These are phyloP conservation scores for Geothlypis trichas DNA, from an alignment of 2,113 vertebrate genomes.

Conservation along the genomic window DNA sequence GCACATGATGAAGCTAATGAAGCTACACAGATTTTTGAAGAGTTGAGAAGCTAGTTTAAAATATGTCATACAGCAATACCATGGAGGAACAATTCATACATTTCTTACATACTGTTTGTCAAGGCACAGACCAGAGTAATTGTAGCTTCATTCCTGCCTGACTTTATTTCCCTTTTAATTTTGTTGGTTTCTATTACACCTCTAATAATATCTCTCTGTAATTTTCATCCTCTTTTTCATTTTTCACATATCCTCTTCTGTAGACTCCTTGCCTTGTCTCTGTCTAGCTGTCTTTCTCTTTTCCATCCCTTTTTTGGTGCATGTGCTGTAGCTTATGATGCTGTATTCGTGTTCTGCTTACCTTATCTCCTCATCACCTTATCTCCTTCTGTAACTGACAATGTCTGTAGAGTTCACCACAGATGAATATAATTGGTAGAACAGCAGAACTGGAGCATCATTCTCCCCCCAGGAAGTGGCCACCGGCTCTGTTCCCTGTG, in stretches of 20 bases:
- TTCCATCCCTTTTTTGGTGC: background rate
- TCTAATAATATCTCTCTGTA: background rate
- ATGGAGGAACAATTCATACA: background rate
- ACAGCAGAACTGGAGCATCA: background rate
- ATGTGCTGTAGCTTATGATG: background rate
- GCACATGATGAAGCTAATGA: background rate
- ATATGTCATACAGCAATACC: background rate
- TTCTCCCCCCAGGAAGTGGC: background rate
- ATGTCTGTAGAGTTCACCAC: background rate
- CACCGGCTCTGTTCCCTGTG: fast-evolving
- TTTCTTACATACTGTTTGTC: background rate
- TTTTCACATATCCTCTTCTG: background rate
- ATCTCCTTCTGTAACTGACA: background rate
- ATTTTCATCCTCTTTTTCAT: background rate
- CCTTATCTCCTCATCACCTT: background rate
- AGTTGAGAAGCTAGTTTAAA: background rate
- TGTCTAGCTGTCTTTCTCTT: background rate
- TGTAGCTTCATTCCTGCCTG: background rate
- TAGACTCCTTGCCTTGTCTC: background rate
- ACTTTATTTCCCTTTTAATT: background rate
- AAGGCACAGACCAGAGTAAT: background rate
- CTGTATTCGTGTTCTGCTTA: background rate
- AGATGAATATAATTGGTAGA: background rate
- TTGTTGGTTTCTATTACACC: background rate
- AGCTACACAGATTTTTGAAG: background rate